Evolutionary conservation across 1,140 invertebrate species (phyloP), one percentile per base, ranked within the genome.

Genomic region (Bombus confusus): DNA sequence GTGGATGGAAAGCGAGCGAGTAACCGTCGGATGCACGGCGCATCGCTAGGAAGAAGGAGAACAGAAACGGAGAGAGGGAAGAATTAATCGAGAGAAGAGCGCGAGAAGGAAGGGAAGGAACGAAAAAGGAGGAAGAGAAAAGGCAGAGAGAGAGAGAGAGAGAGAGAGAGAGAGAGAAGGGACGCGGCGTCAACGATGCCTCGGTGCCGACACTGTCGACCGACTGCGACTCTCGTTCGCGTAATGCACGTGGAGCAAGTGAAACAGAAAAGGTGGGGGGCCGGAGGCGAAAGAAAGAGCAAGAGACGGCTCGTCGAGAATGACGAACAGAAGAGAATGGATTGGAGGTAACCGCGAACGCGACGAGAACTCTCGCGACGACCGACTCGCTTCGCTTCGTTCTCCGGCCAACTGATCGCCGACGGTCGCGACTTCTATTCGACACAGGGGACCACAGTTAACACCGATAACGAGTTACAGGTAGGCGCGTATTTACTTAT

Each of bases 391-490:
- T 76, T 64, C 57, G 73, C n/a, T 74, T 76, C 62, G 34, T 43
- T 62, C 59, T 52, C 66, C 22, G 25, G 22, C 57, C 15, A 34
- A 82, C 73, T 28, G 80, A 75, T n/a, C n/a, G 34, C 52, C 9
- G 37, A 31, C 25, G 18, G 34, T 28, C 34, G 59, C 59, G 10
- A n/a, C 25, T 79, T 66, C 82, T 75, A 81, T 85, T 85, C 82
- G 77, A 79, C 41, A 59, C 73, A 62, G 59, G 59, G 76, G 68
- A 62, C 71, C 82, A 85, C 71, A 85, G 87, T 22, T 86, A 85
- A 91, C 88, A 78, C 91, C 91, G 91, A 92, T 92, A 92, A 92
- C 91, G 84, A 91, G 85, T 88, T 87, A 80, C 91, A 91, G 89
- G 91, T 91, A 90, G 76, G 74, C 71, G 72, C 73, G 66, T 89